Percentiles rank a stretch among this genome's conserved stretches.
These are phyloP conservation scores for Mastomys coucha DNA, from an alignment of 2,113 vertebrate species.

Conservation along the genomic window DNA sequence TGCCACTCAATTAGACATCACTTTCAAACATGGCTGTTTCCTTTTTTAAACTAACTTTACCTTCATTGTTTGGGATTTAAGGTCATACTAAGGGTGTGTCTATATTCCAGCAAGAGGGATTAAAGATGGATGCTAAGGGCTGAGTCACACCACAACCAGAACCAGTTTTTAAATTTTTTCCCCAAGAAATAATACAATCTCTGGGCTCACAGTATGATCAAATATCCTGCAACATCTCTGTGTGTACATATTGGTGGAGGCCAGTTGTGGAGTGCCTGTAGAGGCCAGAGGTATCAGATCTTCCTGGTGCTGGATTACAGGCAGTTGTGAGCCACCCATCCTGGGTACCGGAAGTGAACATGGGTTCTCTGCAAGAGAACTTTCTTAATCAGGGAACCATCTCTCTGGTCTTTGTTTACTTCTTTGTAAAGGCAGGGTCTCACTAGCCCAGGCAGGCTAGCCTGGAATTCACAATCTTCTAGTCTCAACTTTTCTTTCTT, in stretches of 20 bases:
- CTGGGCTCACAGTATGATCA: no score
- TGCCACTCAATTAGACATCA: no score
- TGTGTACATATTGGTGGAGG: not conserved
- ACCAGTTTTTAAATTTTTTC: no score
- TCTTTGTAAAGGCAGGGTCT: not conserved
- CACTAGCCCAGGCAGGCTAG: not conserved
- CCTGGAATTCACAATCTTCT: not conserved
- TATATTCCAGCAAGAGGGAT: no score
- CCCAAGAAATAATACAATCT: no score
- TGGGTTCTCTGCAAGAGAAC: not conserved
- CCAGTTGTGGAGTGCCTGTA: not conserved
- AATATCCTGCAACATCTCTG: no score
- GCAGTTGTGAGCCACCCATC: not conserved
- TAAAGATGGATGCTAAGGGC: no score
- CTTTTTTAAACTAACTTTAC: no score
- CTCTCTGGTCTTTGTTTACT: not conserved
- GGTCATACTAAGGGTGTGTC: no score
- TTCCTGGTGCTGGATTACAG: not conserved
- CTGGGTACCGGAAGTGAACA: not conserved
- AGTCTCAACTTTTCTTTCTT: not conserved
- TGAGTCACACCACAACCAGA: no score
- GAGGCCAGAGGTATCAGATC: not conserved
- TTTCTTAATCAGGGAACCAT: not conserved
- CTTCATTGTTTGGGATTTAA: no score
- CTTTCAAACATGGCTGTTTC: no score